phyloP scores from a whole-genome alignment of 2,797 vertebrate genomes.

The Choloepus didactylus region DNA sequence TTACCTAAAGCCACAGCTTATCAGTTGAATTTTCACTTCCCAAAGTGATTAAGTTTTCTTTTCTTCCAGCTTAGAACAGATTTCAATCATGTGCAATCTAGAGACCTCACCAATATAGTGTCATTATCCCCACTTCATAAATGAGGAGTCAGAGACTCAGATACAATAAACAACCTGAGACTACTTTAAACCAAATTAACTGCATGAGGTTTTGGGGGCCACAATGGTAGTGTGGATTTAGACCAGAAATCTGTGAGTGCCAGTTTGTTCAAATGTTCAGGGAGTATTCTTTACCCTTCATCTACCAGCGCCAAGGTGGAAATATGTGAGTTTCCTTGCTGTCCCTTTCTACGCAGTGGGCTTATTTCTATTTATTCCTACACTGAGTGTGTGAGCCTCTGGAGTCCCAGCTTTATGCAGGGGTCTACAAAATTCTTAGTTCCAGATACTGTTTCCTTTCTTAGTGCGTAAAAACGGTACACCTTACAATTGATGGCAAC shows the following conservation, averaged over 20 bases:
- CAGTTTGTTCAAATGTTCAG: neutral
- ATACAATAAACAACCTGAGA: neutral
- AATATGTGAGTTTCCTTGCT: neutral
- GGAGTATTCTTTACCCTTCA: neutral
- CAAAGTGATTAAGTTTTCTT: neutral
- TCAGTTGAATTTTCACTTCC: neutral
- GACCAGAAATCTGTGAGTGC: neutral
- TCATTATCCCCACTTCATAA: neutral
- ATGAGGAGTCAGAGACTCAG: neutral
- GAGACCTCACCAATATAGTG: neutral
- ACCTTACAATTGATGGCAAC: neutral
- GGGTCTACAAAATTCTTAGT: neutral
- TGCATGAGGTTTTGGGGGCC: neutral
- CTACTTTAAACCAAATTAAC: neutral
- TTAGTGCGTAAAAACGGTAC: neutral
- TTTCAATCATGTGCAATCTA: neutral
- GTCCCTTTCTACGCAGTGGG: neutral
- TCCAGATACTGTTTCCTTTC: neutral
- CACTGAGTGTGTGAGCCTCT: neutral
- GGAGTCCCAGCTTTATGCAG: neutral
- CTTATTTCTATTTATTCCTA: neutral
- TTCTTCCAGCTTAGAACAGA: neutral
- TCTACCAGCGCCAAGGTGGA: neutral
- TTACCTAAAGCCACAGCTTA: neutral
- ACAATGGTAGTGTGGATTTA: accelerated